These are phyloP conservation scores for Pipistrellus nathusii DNA, from an alignment of 2,797 vertebrate species.

Conservation along the genomic window DNA sequence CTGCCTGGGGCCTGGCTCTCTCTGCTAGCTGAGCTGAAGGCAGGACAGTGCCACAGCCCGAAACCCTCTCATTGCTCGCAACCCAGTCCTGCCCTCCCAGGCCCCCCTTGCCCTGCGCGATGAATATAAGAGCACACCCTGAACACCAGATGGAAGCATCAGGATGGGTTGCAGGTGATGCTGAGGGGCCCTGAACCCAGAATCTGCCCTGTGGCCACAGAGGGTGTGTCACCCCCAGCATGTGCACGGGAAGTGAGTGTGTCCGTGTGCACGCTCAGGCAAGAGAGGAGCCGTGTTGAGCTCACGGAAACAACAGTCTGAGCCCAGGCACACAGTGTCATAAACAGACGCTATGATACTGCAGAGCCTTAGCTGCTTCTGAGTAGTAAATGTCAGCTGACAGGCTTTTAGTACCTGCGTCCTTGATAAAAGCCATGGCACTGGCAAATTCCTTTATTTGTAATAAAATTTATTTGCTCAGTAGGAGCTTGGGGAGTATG, in stretches of 20 bases:
- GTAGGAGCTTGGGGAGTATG: background rate
- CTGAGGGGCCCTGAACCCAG: background rate
- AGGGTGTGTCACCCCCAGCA: background rate
- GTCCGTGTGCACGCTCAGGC: background rate
- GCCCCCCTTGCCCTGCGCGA: background rate
- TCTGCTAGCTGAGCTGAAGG: background rate
- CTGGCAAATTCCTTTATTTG: background rate
- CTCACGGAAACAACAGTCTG: background rate
- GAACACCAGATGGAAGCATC: background rate
- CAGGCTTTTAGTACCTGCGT: background rate
- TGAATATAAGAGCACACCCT: background rate
- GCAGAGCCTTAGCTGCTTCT: background rate
- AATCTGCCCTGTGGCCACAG: background rate
- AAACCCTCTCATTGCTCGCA: too few species aligned
- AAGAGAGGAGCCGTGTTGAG: background rate
- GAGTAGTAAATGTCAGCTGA: background rate
- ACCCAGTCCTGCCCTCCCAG: too few species aligned
- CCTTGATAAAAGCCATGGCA: background rate
- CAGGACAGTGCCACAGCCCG: background rate
- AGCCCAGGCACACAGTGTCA: background rate
- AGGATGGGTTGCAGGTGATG: background rate
- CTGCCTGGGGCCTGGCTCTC: background rate
- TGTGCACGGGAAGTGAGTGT: fast-evolving
- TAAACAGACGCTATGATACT: background rate
- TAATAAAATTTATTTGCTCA: slow-evolving; percentile 21